phyloP scores from a whole-genome alignment of 2,888 invertebrate genomes.

The Ophion slaviceki region DNA sequence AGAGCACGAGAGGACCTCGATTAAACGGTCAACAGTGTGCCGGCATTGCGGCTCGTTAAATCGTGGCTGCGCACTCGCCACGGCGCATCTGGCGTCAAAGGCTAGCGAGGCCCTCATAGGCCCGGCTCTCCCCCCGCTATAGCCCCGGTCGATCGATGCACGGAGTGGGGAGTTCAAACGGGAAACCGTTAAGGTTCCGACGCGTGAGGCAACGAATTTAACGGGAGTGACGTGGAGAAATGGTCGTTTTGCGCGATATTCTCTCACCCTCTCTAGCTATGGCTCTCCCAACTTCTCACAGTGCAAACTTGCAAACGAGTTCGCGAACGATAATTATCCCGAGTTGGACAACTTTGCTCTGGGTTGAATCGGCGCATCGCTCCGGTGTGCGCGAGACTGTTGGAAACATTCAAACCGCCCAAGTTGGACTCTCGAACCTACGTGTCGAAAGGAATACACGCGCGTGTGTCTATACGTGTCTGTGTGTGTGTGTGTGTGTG shows the following conservation, averaged over 20 bases:
- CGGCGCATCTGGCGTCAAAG: too few species aligned
- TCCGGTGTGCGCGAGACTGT: conserved; percentile 6
- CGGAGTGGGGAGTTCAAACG: too few species aligned
- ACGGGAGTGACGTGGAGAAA: conserved; percentile 15
- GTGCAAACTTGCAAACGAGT: conserved; percentile 74
- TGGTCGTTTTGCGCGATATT: conserved; percentile 10
- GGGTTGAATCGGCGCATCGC: conserved; percentile 56
- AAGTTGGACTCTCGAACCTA: conserved; percentile 41
- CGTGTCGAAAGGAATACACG: conserved; percentile 45
- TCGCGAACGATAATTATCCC: conserved; percentile 78
- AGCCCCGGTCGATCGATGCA: too few species aligned
- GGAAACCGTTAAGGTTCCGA: neutral
- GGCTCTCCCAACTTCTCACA: conserved; percentile 15
- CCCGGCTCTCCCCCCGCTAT: too few species aligned
- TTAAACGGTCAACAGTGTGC: too few species aligned
- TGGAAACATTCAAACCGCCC: conserved; percentile 51
- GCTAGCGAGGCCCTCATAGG: too few species aligned
- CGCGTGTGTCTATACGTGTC: too few species aligned
- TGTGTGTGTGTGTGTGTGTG: too few species aligned
- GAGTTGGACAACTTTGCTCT: conserved; percentile 76
- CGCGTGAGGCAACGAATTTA: neutral
- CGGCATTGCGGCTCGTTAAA: too few species aligned
- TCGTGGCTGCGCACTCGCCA: too few species aligned
- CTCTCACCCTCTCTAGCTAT: neutral
- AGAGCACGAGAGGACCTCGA: too few species aligned